Percentiles rank a stretch among this genome's conserved stretches.
Conservation (phyloP, 2,113 vertebrate genomes). For the Noturus placidus region DNA sequence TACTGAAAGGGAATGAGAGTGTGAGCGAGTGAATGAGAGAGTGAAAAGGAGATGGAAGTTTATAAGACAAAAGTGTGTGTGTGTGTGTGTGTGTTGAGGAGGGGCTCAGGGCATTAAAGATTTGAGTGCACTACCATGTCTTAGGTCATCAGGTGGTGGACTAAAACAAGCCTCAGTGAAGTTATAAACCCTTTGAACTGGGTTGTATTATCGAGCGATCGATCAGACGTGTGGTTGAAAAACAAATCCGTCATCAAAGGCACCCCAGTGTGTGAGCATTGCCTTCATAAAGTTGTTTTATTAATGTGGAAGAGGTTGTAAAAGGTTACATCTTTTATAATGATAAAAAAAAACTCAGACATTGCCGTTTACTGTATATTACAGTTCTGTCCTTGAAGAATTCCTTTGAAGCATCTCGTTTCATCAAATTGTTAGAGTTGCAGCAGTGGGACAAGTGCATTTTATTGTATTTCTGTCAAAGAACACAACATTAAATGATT, state of each 20-base stretch:
- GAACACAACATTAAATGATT: background rate
- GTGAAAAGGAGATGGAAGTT: background rate
- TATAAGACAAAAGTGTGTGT: slow-evolving; percentile 12
- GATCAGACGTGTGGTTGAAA: slow-evolving; percentile 66
- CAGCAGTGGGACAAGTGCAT: no score
- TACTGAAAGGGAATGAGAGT: background rate
- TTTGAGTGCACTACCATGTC: slow-evolving; percentile 63
- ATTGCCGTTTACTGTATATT: background rate
- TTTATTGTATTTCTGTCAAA: background rate
- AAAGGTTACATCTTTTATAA: slow-evolving; percentile 55
- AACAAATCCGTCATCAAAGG: slow-evolving; percentile 70
- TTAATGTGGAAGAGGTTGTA: slow-evolving; percentile 64
- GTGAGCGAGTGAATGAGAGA: background rate
- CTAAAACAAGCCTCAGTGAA: slow-evolving; percentile 62
- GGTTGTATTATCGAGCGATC: slow-evolving; percentile 66
- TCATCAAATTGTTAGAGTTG: background rate
- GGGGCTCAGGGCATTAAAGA: slow-evolving; percentile 38
- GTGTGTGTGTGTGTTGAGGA: background rate
- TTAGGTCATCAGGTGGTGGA: slow-evolving; percentile 67
- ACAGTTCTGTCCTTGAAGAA: background rate
- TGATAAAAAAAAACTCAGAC: background rate
- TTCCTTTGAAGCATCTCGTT: background rate
- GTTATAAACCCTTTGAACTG: slow-evolving; percentile 70
- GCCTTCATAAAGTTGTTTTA: slow-evolving; percentile 69
- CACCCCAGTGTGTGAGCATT: slow-evolving; percentile 47